These are phyloP conservation scores for Epizoanthus scotinus DNA, from an alignment of 92 coral and sea anemone genomes.

Conservation along the genomic window DNA sequence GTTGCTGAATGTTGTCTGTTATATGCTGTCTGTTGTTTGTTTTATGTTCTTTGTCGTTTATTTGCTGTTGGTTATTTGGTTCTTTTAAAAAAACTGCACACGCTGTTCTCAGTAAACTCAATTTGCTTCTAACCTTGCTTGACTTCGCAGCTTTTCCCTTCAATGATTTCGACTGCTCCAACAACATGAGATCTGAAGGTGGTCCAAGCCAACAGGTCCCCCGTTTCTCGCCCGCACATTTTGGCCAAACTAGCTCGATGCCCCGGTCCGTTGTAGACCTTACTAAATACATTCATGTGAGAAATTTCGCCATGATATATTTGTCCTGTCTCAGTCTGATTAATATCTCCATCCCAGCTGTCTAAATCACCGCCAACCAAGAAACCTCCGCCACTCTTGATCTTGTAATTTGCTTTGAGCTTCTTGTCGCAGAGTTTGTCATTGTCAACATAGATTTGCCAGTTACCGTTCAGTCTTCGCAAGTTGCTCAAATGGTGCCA, in stretches of 20 bases:
- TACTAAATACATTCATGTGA: constrained; percentile 25
- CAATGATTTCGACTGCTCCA: constrained; percentile 27
- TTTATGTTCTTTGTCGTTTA: too few species aligned
- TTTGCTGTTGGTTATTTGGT: too few species aligned
- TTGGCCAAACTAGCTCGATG: background rate
- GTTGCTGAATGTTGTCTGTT: too few species aligned
- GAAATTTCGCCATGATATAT: constrained; percentile 13
- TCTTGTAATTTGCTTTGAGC: too few species aligned
- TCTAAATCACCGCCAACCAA: constrained; percentile 5
- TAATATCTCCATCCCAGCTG: background rate
- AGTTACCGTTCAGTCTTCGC: background rate
- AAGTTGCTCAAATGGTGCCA: constrained; percentile 34
- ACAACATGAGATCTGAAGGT: constrained; percentile 6
- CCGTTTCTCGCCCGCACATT: constrained; percentile 36
- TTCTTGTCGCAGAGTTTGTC: background rate
- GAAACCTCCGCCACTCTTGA: constrained; percentile 19
- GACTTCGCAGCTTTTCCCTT: constrained; percentile 27
- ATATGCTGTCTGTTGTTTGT: too few species aligned
- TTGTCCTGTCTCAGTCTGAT: too few species aligned
- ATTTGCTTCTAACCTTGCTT: constrained; percentile 22
- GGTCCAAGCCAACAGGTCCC: constrained; percentile 31
- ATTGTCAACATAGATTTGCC: background rate
- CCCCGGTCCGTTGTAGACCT: background rate
- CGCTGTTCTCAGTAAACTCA: background rate
- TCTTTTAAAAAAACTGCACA: too few species aligned